Evolutionary conservation across 2,113 vertebrate genomes (phyloP), one percentile per base, ranked within the genome.

Genomic region (Scortum barcoo): DNA sequence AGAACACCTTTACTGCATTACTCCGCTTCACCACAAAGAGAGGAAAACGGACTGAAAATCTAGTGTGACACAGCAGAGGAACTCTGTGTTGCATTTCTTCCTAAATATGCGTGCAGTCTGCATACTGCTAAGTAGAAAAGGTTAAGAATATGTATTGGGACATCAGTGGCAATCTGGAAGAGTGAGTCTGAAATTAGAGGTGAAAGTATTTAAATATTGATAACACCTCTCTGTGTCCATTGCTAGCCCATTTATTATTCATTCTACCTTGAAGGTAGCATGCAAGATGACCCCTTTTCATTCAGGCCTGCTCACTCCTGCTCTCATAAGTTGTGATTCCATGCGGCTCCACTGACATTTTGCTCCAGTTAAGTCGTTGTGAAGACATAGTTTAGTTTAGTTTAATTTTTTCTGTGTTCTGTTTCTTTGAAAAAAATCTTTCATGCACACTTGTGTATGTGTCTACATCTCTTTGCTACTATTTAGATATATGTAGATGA

Each of bases 161-260:
- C 91, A 74, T 78, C 67, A 66, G 81, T 80, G 44, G 85, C 84
- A 90, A 88, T 88, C 81, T 79, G 86, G 66, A 76, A 82, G 86
- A 89, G 71, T 28, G 72, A 85, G 89, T 81, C 85, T 94, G 82
- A 93, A 95, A 95, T 95, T 94, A 94, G 90, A 93, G 80, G 81
- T 78, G 78, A 87, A 85, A 90, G 84, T 90, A 91, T 93, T 94
- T 85, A 94, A 97, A 98, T 97, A 97, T 98, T 98, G 96, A 98
- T 98, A 95, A 93, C 94, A 93, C 93, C 95, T 95, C 96, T 95
- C 94, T 94, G 88, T 96, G 95, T 94, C 95, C 93, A 95, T 93
- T 93, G 95, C 96, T 91, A 90, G 89, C 86, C 94, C 94, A 97
- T 98, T 96, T 96, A 97, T 98, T 96, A 97, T 98, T 97, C 94